Evolutionary conservation across 2,797 vertebrate species (phyloP).

Genomic region (Adelosebastes latens): DNA sequence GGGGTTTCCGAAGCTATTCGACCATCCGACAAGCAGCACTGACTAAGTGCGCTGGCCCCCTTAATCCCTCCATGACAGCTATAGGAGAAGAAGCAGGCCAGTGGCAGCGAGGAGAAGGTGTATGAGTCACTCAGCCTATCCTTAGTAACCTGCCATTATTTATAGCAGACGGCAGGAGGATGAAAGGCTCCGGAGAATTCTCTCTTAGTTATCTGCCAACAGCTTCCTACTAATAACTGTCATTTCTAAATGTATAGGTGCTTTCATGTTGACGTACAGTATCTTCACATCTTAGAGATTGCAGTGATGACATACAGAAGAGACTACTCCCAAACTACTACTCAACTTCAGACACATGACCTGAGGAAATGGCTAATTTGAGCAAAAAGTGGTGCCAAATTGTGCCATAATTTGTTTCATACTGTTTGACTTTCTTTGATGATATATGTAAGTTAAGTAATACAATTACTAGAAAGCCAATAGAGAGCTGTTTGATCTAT

Average conservation of each 20-base stretch:
- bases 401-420: neutral
- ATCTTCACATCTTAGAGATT: conserved; percentile 50
- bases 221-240: conserved; percentile 77
- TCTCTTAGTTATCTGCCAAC: conserved; percentile 75
- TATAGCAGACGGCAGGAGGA: conserved; percentile 69
- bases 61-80: conserved; percentile 52
- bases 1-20: conserved; percentile 17
- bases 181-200: conserved; percentile 68
- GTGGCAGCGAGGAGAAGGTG: conserved; percentile 56
- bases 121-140: conserved; percentile 75
- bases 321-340: conserved; percentile 14
- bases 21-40: conserved; percentile 2
- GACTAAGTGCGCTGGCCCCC: conserved; percentile 3
- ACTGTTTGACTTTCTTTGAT: conserved; percentile 19
- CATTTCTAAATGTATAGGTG: conserved; percentile 61
- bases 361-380: conserved; percentile 28
- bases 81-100: conserved; percentile 57
- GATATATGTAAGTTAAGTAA: neutral
- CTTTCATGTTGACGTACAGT: conserved; percentile 61
- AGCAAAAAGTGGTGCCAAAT: conserved; percentile 8
- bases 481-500: neutral
- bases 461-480: neutral
- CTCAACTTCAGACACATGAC: conserved; percentile 39
- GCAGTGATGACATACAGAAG: conserved; percentile 21
- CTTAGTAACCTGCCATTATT: conserved; percentile 81